Evolutionary conservation across 2,888 invertebrate genomes (phyloP).

Genomic region (Camptogramma bilineatum): DNA sequence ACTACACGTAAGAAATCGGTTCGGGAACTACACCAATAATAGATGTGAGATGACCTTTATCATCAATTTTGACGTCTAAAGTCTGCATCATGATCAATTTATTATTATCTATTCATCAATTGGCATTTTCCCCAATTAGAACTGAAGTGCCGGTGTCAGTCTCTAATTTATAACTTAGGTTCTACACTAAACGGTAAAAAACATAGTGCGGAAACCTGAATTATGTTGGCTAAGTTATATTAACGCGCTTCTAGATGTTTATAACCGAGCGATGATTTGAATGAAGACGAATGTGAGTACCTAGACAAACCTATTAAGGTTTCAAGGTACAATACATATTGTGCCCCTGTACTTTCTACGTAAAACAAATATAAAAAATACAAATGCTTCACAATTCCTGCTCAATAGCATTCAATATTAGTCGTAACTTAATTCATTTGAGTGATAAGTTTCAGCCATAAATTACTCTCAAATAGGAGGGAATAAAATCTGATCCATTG

Average conservation of each 20-base stretch:
- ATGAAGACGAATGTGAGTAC: too few relatives aligned
- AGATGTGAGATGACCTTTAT: conserved; percentile 43
- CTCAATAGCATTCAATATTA: neutral
- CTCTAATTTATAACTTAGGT: neutral
- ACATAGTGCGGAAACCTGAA: neutral
- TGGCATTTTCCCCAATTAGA: conserved; percentile 13
- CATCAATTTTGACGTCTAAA: conserved; percentile 37
- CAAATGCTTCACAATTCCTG: neutral
- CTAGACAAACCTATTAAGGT: too few relatives aligned
- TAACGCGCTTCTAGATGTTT: too few relatives aligned
- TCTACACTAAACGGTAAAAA: neutral
- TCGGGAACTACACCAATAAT: conserved; percentile 33
- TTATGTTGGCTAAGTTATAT: too few relatives aligned
- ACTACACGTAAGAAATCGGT: conserved; percentile 15
- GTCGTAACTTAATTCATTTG: neutral
- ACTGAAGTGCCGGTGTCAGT: neutral
- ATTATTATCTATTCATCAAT: conserved; percentile 14
- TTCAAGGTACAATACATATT: too few relatives aligned
- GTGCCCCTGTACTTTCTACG: too few relatives aligned
- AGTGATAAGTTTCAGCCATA: neutral
- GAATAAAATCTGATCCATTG: neutral
- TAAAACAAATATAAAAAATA: too few relatives aligned
- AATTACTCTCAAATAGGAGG: neutral
- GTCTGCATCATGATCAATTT: conserved; percentile 25
- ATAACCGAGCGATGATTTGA: too few relatives aligned